Conservation (phyloP, 2,888 invertebrate species). For the Erynnis tages region DNA sequence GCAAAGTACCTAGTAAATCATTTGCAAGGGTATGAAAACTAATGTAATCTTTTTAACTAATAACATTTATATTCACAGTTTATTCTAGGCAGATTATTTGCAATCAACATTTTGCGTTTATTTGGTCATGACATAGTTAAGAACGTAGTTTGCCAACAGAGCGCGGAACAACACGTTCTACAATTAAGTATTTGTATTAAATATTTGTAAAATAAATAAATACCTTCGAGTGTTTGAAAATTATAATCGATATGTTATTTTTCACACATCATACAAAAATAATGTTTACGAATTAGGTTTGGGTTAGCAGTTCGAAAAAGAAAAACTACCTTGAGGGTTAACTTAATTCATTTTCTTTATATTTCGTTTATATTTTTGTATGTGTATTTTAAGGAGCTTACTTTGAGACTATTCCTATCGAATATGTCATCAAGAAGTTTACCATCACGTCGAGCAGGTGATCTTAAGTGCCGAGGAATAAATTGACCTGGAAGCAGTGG, state of each 20-base stretch:
- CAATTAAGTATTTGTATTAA: constrained; percentile 2
- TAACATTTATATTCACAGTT: neutral
- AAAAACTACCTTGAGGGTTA: no score
- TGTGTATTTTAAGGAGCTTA: no score
- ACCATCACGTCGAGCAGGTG: no score
- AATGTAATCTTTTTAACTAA: neutral
- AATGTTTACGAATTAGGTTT: no score
- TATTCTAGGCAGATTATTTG: constrained; percentile 1
- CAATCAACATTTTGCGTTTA: constrained; percentile 8
- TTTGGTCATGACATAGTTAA: constrained; percentile 17
- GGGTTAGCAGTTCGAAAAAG: neutral
- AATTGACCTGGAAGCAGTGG: no score
- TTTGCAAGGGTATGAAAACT: neutral
- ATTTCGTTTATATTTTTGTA: no score
- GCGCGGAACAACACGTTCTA: constrained; percentile 11
- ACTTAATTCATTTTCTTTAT: no score
- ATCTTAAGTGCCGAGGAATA: no score
- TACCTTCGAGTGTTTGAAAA: neutral
- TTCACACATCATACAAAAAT: neutral
- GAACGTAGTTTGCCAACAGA: constrained; percentile 11
- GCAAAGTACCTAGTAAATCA: neutral
- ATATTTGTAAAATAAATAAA: constrained; percentile 3
- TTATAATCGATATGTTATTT: neutral
- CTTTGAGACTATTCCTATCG: no score
- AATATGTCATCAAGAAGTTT: no score